Evolutionary conservation across 2,113 vertebrate genomes (phyloP).

Genomic region (Rhea pennata): DNA sequence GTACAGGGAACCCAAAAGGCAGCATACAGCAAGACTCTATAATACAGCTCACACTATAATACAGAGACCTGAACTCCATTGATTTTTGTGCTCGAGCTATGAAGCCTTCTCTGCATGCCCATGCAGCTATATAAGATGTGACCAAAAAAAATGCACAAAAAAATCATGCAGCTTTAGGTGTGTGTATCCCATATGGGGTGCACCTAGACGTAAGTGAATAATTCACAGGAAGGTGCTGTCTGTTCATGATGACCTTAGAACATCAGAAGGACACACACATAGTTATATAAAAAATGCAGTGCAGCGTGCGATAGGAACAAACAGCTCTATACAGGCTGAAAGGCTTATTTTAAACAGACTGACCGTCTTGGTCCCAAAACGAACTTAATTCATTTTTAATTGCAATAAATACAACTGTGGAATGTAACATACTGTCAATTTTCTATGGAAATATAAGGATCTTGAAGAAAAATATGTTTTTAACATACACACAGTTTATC

Average conservation of each 20-base stretch:
- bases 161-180: neutral
- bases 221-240: too few species aligned
- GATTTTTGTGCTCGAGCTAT: neutral
- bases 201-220: neutral
- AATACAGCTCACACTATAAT: neutral
- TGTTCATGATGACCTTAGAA: rapidly evolving
- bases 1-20: neutral
- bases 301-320: neutral
- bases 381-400: neutral
- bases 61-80: neutral
- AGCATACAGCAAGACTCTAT: neutral
- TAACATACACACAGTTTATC: neutral
- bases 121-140: neutral
- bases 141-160: neutral
- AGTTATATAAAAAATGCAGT: neutral
- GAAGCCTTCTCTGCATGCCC: neutral
- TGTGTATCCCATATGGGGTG: neutral
- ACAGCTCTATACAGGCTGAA: neutral
- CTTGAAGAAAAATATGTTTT: neutral
- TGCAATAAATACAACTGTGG: neutral
- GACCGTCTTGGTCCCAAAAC: neutral
- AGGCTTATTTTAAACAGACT: neutral
- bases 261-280: neutral
- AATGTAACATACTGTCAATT: neutral
- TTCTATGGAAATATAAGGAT: neutral